phyloP scores from a whole-genome alignment of 1,140 invertebrate genomes.

The Macrostomum lignano region DNA sequence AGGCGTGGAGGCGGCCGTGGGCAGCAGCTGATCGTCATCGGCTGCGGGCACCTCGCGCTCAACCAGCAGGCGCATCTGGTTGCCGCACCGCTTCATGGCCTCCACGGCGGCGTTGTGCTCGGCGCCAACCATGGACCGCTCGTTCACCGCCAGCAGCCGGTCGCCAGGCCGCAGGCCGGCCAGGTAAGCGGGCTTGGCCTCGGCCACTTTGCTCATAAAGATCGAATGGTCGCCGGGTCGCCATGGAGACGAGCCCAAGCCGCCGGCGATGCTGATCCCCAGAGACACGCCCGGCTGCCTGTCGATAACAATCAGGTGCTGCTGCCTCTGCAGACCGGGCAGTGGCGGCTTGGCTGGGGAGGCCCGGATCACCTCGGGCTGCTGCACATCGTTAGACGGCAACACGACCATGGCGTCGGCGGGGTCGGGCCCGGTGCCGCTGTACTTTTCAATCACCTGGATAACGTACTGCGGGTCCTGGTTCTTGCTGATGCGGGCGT shows the following conservation, averaged over 20 bases:
- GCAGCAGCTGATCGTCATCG: too few species aligned
- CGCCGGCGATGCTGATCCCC: conserved; percentile 63
- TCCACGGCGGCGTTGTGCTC: conserved; percentile 6
- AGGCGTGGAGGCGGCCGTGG: conserved; percentile 19
- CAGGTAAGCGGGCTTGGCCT: conserved; percentile 51
- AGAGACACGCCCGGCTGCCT: conserved; percentile 43
- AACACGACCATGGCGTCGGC: too few species aligned
- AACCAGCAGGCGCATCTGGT: conserved; percentile 1
- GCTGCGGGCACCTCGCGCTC: conserved; percentile 34
- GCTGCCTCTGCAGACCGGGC: conserved; percentile 36
- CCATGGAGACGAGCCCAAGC: conserved; percentile 59
- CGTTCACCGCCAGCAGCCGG: conserved; percentile 70
- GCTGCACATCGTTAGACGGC: too few species aligned
- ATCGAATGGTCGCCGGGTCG: conserved; percentile 61
- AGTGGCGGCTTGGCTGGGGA: too few species aligned
- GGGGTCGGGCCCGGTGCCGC: too few species aligned
- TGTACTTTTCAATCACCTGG: too few species aligned
- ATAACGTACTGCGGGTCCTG: too few species aligned
- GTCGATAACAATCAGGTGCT: conserved; percentile 50
- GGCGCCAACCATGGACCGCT: conserved; percentile 5
- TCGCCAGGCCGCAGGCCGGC: conserved; percentile 60
- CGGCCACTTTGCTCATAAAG: conserved; percentile 45
- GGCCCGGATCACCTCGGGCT: too few species aligned
- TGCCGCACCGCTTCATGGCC: conserved; percentile 5
- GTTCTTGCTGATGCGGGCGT: too few species aligned